A percentile compares a stretch with the other conserved stretches of the same genome.
Conservation (phyloP, 2,888 invertebrate genomes). For the Heliconius aoede region DNA sequence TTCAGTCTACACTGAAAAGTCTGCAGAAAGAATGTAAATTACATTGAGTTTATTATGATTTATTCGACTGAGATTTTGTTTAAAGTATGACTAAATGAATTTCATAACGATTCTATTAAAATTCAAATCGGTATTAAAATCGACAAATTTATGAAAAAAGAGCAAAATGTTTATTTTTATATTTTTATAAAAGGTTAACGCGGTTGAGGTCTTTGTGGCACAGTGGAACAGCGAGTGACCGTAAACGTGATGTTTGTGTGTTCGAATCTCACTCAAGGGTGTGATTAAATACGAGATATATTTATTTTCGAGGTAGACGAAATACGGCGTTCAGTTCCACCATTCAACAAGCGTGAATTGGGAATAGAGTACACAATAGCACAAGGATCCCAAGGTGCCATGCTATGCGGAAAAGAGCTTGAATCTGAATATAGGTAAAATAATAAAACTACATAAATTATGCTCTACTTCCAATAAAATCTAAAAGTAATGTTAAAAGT, state of each 20-base stretch:
- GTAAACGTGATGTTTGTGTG: neutral
- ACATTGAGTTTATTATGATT: neutral
- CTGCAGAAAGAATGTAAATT: neutral
- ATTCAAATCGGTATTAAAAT: too few relatives aligned
- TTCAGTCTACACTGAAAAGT: neutral
- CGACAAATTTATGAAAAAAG: neutral
- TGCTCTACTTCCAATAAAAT: too few relatives aligned
- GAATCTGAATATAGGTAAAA: too few relatives aligned
- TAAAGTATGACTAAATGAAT: neutral
- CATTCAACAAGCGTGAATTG: neutral
- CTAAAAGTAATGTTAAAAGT: too few relatives aligned
- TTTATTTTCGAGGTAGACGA: neutral
- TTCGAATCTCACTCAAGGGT: neutral
- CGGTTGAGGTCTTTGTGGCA: neutral
- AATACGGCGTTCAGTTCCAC: neutral
- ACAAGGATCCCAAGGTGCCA: too few relatives aligned
- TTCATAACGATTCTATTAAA: neutral
- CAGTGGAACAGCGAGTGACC: neutral
- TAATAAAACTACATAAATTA: too few relatives aligned
- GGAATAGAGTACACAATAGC: too few relatives aligned
- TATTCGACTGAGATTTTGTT: neutral
- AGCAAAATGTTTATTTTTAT: too few relatives aligned
- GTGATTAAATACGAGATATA: neutral
- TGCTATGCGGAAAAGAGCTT: too few relatives aligned
- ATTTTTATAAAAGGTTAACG: too few relatives aligned